Conservation (phyloP, 1,140 invertebrate species). For the Dendroctonus valens region DNA sequence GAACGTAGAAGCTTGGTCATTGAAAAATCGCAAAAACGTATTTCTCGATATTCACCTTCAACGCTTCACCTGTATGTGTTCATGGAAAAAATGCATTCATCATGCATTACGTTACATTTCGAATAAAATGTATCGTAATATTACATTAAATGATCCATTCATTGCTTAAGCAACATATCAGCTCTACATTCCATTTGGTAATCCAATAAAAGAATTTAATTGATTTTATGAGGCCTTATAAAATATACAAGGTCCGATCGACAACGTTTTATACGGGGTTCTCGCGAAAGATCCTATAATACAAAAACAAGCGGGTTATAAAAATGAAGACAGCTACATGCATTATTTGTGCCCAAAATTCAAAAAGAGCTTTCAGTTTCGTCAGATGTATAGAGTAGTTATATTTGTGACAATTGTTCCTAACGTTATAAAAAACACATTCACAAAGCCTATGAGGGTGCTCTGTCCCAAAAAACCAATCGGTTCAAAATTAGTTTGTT, state of each 20-base stretch:
- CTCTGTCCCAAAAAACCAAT: slow-evolving; percentile 7
- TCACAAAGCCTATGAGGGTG: slow-evolving; percentile 25
- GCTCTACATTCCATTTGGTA: no score
- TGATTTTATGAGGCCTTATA: slow-evolving; percentile 5
- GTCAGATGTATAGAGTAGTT: slow-evolving; percentile 27
- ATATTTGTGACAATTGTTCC: slow-evolving; percentile 31
- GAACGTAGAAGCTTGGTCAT: slow-evolving; percentile 23
- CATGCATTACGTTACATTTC: not conserved
- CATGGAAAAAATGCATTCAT: not conserved
- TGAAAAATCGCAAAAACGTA: slow-evolving; percentile 9
- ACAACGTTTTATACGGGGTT: slow-evolving; percentile 6
- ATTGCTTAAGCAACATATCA: no score
- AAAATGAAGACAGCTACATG: slow-evolving; percentile 29
- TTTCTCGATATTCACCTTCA: slow-evolving; percentile 12
- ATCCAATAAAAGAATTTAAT: no score
- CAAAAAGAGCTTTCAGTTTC: slow-evolving; percentile 23
- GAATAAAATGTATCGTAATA: no score
- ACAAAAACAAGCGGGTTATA: slow-evolving; percentile 5
- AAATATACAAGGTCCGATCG: slow-evolving; percentile 10
- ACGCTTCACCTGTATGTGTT: slow-evolving; percentile 6
- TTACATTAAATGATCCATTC: no score
- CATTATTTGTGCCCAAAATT: slow-evolving; percentile 27
- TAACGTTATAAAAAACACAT: slow-evolving; percentile 34
- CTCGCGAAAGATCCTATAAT: slow-evolving; percentile 12
- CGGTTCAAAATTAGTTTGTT: not conserved